Evolutionary conservation across 2,888 invertebrate species (phyloP).

Genomic region (Andrena haemorrhoa): DNA sequence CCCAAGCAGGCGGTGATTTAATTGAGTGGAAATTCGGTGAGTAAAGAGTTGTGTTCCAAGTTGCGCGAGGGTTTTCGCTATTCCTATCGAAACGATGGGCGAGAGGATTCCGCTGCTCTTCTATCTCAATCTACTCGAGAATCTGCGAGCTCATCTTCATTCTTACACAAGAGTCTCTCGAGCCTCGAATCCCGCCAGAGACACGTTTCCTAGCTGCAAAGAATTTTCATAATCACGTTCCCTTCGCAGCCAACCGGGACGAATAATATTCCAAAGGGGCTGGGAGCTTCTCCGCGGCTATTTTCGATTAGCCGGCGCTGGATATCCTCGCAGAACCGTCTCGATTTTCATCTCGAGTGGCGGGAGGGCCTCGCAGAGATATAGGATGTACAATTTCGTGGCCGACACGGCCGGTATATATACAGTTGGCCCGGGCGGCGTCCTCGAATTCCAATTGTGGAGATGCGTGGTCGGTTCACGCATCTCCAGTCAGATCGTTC

Average conservation of each 20-base stretch:
- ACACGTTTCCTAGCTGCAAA: neutral
- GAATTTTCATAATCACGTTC: slow-evolving; percentile 17
- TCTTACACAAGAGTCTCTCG: neutral
- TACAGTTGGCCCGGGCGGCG: slow-evolving; percentile 1
- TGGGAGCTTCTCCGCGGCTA: slow-evolving; percentile 25
- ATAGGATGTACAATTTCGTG: slow-evolving; percentile 44
- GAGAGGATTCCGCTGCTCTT: neutral
- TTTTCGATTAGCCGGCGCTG: slow-evolving; percentile 63
- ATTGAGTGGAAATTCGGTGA: slow-evolving; percentile 50
- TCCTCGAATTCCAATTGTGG: slow-evolving; percentile 71
- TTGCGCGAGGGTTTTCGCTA: neutral
- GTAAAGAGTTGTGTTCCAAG: slow-evolving; percentile 4
- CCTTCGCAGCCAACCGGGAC: neutral
- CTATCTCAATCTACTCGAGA: too few relatives aligned
- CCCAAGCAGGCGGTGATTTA: slow-evolving; percentile 41
- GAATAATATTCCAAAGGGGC: slow-evolving; percentile 1
- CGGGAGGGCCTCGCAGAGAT: slow-evolving; percentile 4
- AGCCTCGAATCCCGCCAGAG: neutral
- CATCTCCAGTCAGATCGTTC: slow-evolving; percentile 76
- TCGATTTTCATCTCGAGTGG: slow-evolving; percentile 59
- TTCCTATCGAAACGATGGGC: neutral
- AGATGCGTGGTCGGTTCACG: slow-evolving; percentile 72
- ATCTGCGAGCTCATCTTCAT: too few relatives aligned
- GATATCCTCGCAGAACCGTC: slow-evolving; percentile 28
- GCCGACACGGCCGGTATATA: neutral